Evolutionary conservation across 2,888 invertebrate genomes (phyloP).

Genomic region (Hecatera dysodea): DNA sequence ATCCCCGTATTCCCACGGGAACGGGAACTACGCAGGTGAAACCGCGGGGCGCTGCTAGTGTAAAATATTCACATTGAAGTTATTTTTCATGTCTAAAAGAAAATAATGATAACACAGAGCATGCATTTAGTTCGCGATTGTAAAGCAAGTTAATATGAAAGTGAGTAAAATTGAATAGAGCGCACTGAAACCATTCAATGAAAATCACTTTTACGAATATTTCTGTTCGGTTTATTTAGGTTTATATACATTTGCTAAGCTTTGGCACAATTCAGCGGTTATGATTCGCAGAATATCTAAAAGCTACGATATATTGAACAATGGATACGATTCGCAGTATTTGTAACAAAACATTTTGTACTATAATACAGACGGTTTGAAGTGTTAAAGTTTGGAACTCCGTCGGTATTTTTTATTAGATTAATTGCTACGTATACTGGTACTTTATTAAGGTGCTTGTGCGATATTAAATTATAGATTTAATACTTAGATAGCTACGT

Average conservation of each 20-base stretch:
- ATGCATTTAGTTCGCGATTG: background rate
- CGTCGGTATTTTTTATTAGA: background rate
- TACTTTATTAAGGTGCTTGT: too few species aligned
- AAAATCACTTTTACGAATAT: slow-evolving; percentile 18
- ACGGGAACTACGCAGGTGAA: too few species aligned
- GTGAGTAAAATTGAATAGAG: slow-evolving; percentile 1
- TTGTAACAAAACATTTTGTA: background rate
- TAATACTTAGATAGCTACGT: too few species aligned
- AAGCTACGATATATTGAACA: slow-evolving; percentile 1
- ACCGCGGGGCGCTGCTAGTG: too few species aligned
- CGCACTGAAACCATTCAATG: background rate
- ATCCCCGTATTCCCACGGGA: too few species aligned
- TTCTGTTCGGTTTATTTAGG: slow-evolving; percentile 1
- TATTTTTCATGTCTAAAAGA: background rate
- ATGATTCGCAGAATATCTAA: background rate
- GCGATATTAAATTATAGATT: too few species aligned
- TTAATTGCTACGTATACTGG: background rate
- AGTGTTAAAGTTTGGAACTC: background rate
- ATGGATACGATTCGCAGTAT: background rate
- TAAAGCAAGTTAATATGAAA: slow-evolving; percentile 8
- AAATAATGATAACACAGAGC: background rate
- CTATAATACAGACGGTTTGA: background rate
- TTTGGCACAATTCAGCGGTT: background rate
- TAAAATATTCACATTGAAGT: background rate
- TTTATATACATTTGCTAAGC: background rate